These are phyloP conservation scores for Drosophila nigrodunni DNA, from an alignment of 1,140 invertebrate genomes.

Conservation along the genomic window DNA sequence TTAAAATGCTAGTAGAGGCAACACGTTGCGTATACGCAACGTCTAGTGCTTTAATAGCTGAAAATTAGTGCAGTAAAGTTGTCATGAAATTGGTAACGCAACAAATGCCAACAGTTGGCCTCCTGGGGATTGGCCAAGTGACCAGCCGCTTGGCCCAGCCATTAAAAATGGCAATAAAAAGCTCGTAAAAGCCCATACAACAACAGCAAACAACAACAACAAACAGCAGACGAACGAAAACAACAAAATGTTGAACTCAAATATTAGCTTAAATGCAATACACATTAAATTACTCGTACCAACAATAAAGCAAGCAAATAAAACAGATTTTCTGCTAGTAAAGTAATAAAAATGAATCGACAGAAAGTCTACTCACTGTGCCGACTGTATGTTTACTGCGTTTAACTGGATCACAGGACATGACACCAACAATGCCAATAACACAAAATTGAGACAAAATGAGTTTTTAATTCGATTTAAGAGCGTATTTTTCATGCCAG, in stretches of 20 bases:
- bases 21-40: constrained; percentile 37
- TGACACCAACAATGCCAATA: constrained; percentile 7
- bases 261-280: constrained; percentile 83
- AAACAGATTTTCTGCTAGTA: constrained; percentile 83
- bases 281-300: constrained; percentile 78
- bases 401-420: constrained; percentile 49
- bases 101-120: constrained; percentile 35
- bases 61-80: constrained; percentile 76
- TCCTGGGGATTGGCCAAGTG: constrained; percentile 18
- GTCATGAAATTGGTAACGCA: constrained; percentile 41
- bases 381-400: constrained; percentile 28
- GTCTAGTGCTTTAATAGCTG: constrained; percentile 60
- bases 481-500: constrained; percentile 11
- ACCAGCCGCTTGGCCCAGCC: constrained; percentile 48
- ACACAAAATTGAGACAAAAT: constrained; percentile 69
- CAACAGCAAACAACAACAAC: constrained; percentile 64
- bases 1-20: constrained; percentile 25
- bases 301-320: constrained; percentile 77
- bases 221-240: constrained; percentile 7
- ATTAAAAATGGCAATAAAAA: constrained; percentile 78
- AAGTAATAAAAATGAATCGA: constrained; percentile 70
- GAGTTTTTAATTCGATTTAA: constrained; percentile 80
- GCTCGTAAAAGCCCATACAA: constrained; percentile 67
- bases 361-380: constrained; percentile 32
- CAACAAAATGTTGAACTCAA: constrained; percentile 48